Base-by-base conservation (phyloP, 2,888 invertebrate species). In the Tricholauxania praeusta region DNA sequence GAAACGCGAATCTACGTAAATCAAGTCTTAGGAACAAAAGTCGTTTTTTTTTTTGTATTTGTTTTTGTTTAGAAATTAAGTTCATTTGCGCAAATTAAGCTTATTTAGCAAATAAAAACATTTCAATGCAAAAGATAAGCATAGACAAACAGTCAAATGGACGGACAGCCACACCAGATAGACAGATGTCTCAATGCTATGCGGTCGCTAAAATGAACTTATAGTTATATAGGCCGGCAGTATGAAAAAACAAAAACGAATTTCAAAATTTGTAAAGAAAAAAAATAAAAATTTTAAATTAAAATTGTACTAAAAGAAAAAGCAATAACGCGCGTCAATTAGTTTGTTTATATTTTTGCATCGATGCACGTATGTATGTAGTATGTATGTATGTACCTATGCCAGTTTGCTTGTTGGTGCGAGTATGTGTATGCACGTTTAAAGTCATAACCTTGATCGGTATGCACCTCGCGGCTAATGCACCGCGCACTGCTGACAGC, bases 11-110 rank as follows among this genome's bases (percentile, higher is more conserved):
- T 39, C 10, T 39, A 39, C 39, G 39, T 39, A 39, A 39, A 39
- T 39, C 39, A 4, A 39, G 39, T 10, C 39, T 39, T 39, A 39
- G 39, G 10, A 39, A 39, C 1, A 39, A 39, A 39, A 39, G 39
- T 39, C 39, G 10, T 39, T 39, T 39, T 39, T 39, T 39, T 39
- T 8, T 39, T 39, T 39, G 2, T 2, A 3, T 39, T 39, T 10
- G 7, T 39, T 39, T 39, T 39, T 39, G 10, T 39, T 39, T 39
- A 39, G 39, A 39, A 28, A 39, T 39, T 39, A 39, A 39, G 79
- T 81, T 79, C 78, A 81, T 82, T 81, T 81, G 81, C 81, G 81
- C 78, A 82, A 82, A 81, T 81, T 80, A 80, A 78, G 77, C 75
- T 75, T 60, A 51, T 60, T 60, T 28, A 52, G 32, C 69, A 51